These are phyloP conservation scores for Carassius auratus DNA, from an alignment of 2,113 vertebrate species.

Conservation along the genomic window DNA sequence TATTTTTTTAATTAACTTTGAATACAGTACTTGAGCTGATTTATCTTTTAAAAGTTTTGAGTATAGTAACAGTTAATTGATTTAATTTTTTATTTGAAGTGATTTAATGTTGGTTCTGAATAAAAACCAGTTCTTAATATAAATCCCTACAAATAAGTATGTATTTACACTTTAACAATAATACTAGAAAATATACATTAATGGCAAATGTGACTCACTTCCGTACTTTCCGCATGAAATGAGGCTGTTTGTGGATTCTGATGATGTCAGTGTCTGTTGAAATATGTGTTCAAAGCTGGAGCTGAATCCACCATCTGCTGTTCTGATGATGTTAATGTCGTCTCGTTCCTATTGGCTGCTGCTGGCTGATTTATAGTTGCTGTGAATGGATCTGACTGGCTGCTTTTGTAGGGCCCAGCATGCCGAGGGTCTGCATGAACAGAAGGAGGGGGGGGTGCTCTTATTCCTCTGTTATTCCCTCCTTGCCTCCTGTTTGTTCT, in stretches of 20 bases:
- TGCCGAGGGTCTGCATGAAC: slow-evolving; percentile 46
- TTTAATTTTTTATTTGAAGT: no score
- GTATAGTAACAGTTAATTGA: background rate
- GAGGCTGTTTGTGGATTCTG: slow-evolving; percentile 6
- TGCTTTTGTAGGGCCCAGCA: slow-evolving; percentile 58
- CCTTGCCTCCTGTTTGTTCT: slow-evolving; percentile 34
- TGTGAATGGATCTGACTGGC: slow-evolving; percentile 60
- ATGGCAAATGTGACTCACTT: background rate
- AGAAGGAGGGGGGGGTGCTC: slow-evolving; percentile 48
- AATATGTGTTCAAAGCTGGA: slow-evolving; percentile 48
- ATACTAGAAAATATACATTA: background rate
- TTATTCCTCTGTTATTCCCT: slow-evolving; percentile 39
- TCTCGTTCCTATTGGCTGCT: slow-evolving; percentile 47
- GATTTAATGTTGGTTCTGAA: background rate
- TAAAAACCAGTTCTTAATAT: background rate
- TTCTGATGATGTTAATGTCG: slow-evolving; percentile 59
- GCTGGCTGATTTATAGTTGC: slow-evolving; percentile 58
- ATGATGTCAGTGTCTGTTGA: slow-evolving; percentile 48
- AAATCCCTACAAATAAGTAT: background rate
- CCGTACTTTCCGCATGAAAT: background rate
- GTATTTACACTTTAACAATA: background rate
- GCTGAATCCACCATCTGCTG: slow-evolving; percentile 58
- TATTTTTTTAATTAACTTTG: background rate
- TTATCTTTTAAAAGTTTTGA: background rate
- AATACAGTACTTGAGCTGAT: background rate